phyloP scores from a whole-genome alignment of 2,797 vertebrate genomes.

The Podarcis siculus region DNA sequence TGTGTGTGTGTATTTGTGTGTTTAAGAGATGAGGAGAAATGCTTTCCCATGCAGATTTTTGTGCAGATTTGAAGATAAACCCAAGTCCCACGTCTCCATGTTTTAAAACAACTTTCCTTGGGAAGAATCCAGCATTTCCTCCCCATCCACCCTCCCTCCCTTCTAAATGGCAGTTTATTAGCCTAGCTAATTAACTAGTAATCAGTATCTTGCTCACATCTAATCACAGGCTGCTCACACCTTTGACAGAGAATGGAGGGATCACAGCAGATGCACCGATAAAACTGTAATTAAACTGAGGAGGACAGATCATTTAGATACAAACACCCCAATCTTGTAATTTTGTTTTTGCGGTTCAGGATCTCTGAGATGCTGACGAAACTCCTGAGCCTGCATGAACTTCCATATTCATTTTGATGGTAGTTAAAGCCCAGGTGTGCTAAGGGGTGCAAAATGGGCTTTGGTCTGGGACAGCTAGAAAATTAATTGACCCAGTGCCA shows the following conservation, averaged over 20 bases:
- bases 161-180: slow-evolving; percentile 77
- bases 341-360: background rate
- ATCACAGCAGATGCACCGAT: slow-evolving; percentile 66
- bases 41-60: background rate
- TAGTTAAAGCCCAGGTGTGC: background rate
- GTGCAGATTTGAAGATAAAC: slow-evolving; percentile 40
- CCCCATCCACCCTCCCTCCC: background rate
- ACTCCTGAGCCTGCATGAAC: background rate
- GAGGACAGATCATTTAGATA: slow-evolving; percentile 45
- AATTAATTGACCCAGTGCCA: too few species aligned
- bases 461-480: too few species aligned
- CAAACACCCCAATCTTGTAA: background rate
- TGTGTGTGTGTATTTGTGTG: background rate
- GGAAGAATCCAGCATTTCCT: slow-evolving; percentile 62
- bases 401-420: background rate
- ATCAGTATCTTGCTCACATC: slow-evolving; percentile 68
- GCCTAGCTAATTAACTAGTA: slow-evolving; percentile 78
- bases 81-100: slow-evolving; percentile 33
- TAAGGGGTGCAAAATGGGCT: background rate
- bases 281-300: slow-evolving; percentile 60
- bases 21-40: too few species aligned
- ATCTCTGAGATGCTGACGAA: background rate
- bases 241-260: slow-evolving; percentile 59
- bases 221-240: slow-evolving; percentile 73
- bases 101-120: slow-evolving; percentile 50